Percentiles rank a stretch among this genome's conserved stretches.
These are phyloP conservation scores for Proterorhinus semilunaris DNA, from an alignment of 2,113 vertebrate species.

Conservation along the genomic window DNA sequence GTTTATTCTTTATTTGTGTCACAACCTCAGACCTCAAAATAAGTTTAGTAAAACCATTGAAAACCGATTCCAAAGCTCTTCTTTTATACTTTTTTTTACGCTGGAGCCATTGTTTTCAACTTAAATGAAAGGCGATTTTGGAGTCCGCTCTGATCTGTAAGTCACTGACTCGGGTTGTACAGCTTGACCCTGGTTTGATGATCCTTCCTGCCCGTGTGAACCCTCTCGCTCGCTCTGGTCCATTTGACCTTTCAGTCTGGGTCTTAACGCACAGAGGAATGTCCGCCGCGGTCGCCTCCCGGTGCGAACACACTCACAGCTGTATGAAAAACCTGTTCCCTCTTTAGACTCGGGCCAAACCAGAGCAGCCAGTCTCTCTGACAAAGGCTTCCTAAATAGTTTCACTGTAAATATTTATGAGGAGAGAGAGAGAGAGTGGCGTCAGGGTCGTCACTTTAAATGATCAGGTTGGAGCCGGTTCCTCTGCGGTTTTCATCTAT, in stretches of 20 bases:
- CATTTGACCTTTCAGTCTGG: conserved; percentile 29
- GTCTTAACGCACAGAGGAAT: conserved; percentile 48
- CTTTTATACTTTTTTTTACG: too few relatives aligned
- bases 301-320: conserved; percentile 15
- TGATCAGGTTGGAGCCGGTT: background rate
- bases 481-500: background rate
- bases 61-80: too few relatives aligned
- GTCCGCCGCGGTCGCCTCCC: conserved; percentile 16
- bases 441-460: background rate
- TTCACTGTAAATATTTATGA: background rate
- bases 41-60: too few relatives aligned
- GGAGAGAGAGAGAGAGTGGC: background rate
- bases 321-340: background rate
- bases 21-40: too few relatives aligned
- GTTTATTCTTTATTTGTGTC: too few relatives aligned
- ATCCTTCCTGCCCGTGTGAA: background rate
- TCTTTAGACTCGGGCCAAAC: conserved; percentile 9
- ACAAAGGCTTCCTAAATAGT: conserved; percentile 2
- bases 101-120: too few relatives aligned
- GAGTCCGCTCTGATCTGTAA: too few relatives aligned
- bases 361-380: conserved; percentile 10
- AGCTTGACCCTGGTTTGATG: background rate
- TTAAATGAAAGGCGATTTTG: too few relatives aligned
- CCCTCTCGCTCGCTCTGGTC: background rate
- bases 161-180: too few relatives aligned